Conservation (phyloP, 2,888 invertebrate genomes). For the Ophion slaviceki region DNA sequence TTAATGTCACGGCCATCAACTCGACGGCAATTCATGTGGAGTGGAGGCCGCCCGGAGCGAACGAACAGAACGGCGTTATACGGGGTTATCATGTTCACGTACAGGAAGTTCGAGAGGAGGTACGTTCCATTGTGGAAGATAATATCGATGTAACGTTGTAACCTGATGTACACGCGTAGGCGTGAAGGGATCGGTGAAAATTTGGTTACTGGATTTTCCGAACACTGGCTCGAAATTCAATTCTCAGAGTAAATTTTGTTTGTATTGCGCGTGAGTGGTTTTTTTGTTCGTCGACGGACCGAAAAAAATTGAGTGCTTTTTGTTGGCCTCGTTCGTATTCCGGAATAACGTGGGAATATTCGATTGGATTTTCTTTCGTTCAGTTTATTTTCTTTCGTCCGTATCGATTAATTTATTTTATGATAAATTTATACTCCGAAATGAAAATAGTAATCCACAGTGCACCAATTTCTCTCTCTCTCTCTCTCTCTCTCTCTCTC, state of each 20-base stretch:
- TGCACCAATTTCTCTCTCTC: too few relatives aligned
- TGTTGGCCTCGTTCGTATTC: too few relatives aligned
- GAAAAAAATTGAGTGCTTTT: too few relatives aligned
- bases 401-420: too few relatives aligned
- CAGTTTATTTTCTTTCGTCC: too few relatives aligned
- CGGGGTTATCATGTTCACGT: constrained; percentile 98
- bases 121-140: constrained; percentile 75
- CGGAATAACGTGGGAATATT: too few relatives aligned
- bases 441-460: too few relatives aligned
- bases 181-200: not conserved
- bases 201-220: not conserved
- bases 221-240: not conserved
- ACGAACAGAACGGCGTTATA: constrained; percentile 97
- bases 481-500: not conserved
- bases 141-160: constrained; percentile 14
- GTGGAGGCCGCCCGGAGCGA: constrained; percentile 96
- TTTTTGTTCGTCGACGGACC: too few relatives aligned
- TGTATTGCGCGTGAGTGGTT: not conserved
- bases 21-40: constrained; percentile 97
- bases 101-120: constrained; percentile 95
- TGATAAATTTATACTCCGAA: too few relatives aligned
- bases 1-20: constrained; percentile 94
- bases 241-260: not conserved
- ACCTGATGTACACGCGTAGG: too few relatives aligned
- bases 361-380: too few relatives aligned